A percentile compares a stretch with the other conserved stretches of the same genome.
Conservation (phyloP, 2,888 invertebrate species). For the Microctonus brassicae region DNA sequence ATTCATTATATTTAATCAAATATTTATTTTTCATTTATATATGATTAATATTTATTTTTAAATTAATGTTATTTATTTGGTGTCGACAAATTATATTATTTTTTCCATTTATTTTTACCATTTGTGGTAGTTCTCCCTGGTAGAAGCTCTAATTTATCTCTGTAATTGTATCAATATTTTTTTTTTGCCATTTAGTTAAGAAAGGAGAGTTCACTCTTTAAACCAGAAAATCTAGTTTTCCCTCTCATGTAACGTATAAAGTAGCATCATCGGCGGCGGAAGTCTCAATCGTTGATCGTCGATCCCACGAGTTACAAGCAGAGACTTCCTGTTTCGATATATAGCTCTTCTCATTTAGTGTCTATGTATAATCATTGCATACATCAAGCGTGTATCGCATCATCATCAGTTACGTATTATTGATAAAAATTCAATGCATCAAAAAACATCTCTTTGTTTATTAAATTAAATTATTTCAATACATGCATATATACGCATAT, state of each 20-base stretch:
- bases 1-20: too few species aligned
- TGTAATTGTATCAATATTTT: conserved; percentile 14
- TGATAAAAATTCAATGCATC: neutral
- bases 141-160: conserved; percentile 11
- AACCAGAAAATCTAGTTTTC: conserved; percentile 38
- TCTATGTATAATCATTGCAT: conserved; percentile 2
- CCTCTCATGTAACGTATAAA: conserved; percentile 17
- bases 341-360: conserved; percentile 5
- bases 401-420: neutral
- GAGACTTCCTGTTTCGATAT: conserved; percentile 29
- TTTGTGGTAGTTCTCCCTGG: neutral
- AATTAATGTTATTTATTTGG: too few species aligned
- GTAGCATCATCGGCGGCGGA: conserved; percentile 32
- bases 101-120: conserved; percentile 1
- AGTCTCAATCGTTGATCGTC: conserved; percentile 26
- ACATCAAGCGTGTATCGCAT: too few species aligned
- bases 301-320: conserved; percentile 4
- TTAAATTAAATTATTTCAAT: neutral
- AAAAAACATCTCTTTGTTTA: neutral
- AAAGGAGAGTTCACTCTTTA: conserved; percentile 17
- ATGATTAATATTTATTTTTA: too few species aligned
- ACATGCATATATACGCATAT: neutral
- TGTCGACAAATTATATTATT: too few species aligned
- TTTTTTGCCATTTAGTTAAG: conserved; percentile 20
- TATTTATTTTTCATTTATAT: too few species aligned